Evolutionary conservation across 1,140 invertebrate genomes (phyloP).

Genomic region (Meloidogyne floridensis): DNA sequence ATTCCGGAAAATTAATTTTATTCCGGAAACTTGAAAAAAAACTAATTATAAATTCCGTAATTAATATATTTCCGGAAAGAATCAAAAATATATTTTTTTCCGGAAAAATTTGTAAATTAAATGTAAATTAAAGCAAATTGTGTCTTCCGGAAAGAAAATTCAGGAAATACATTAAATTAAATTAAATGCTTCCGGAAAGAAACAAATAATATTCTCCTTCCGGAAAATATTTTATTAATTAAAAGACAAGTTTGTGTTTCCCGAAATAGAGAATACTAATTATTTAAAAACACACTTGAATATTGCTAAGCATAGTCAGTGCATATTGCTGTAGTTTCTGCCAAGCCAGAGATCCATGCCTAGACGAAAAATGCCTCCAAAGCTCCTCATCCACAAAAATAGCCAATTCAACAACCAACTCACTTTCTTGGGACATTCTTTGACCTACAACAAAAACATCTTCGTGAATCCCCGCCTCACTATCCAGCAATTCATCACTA

Average conservation of each 20-base stretch:
- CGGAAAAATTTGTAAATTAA: no score
- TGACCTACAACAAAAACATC: conserved; percentile 65
- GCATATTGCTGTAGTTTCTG: conserved; percentile 54
- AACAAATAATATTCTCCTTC: no score
- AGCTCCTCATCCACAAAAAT: conserved; percentile 64
- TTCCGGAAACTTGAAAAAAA: no score
- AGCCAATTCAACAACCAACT: conserved; percentile 61
- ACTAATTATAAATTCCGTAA: no score
- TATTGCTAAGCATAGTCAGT: conserved; percentile 39
- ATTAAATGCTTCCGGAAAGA: no score
- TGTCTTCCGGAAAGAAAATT: no score
- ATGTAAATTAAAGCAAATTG: no score
- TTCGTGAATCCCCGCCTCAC: conserved; percentile 58
- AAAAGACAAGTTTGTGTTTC: no score
- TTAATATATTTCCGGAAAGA: no score
- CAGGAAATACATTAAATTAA: no score
- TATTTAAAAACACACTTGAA: neutral
- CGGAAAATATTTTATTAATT: no score
- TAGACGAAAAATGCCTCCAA: conserved; percentile 61
- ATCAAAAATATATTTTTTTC: no score
- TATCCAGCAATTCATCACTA: conserved; percentile 60
- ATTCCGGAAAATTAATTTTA: neutral
- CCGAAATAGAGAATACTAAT: neutral
- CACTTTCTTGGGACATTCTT: conserved; percentile 54
- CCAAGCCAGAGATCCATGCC: conserved; percentile 58